phyloP scores from a whole-genome alignment of 2,888 invertebrate genomes.

The Lasius fuliginosus region DNA sequence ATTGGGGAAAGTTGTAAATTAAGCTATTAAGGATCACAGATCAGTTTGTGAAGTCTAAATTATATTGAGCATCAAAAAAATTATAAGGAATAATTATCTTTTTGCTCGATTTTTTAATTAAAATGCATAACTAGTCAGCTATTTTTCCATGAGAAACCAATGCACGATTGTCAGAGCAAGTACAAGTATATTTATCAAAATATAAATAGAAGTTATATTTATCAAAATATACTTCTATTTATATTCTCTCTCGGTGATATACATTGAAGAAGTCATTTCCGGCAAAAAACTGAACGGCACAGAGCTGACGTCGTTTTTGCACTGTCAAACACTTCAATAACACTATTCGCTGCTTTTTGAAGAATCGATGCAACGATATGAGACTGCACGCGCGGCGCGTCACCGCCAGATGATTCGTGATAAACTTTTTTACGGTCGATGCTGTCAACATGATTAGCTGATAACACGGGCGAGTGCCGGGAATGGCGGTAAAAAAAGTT shows the following conservation, averaged over 20 bases:
- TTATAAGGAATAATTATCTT: too few species aligned
- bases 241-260: background rate
- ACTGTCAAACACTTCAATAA: conserved; percentile 25
- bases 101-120: too few species aligned
- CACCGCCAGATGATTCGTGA: conserved; percentile 28
- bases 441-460: conserved; percentile 44
- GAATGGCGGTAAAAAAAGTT: conserved; percentile 27
- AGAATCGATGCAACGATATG: conserved; percentile 13
- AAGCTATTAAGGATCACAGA: too few species aligned
- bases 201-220: too few species aligned
- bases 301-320: conserved; percentile 1
- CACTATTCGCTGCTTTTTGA: conserved; percentile 7
- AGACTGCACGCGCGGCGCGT: conserved; percentile 13
- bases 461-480: conserved; percentile 34
- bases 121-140: background rate
- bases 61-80: too few species aligned
- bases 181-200: background rate
- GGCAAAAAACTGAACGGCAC: background rate
- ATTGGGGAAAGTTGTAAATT: too few species aligned
- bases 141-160: background rate
- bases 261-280: conserved; percentile 3
- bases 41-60: too few species aligned
- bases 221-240: background rate
- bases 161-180: background rate
- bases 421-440: conserved; percentile 32